Conservation (phyloP, 2,797 vertebrate species). For the Dermochelys coriacea region DNA sequence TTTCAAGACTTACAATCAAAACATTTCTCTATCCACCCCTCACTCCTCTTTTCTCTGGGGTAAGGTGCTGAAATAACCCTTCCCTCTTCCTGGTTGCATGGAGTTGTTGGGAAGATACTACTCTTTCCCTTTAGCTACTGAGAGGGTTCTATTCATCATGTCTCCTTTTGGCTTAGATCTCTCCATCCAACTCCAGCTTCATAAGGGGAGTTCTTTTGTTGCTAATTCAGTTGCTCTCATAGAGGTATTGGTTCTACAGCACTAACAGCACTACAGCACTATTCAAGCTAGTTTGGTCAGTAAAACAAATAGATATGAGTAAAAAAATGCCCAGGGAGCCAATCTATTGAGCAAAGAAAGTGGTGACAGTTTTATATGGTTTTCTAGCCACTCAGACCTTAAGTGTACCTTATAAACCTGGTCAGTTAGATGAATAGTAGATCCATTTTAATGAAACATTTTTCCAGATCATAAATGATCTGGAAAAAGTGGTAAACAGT, state of each 20-base stretch:
- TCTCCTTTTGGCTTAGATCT: background rate
- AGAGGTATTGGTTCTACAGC: background rate
- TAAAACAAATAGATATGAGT: background rate
- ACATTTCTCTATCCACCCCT: background rate
- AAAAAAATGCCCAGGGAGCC: background rate
- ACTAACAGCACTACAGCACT: no score
- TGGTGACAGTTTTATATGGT: background rate
- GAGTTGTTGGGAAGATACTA: background rate
- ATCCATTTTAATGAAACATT: background rate
- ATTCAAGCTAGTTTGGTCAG: background rate
- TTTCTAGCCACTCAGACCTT: background rate
- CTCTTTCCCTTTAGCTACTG: background rate
- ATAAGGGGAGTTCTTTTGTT: background rate
- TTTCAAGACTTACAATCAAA: background rate
- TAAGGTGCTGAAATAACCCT: background rate
- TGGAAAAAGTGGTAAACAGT: no score
- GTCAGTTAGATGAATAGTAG: background rate
- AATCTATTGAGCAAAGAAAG: constrained; percentile 7
- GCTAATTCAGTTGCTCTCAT: background rate
- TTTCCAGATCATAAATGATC: background rate
- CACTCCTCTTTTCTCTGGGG: background rate
- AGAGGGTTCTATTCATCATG: background rate
- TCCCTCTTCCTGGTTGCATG: background rate
- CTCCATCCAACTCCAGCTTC: accelerated
- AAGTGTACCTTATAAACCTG: constrained; percentile 3